A percentile compares a stretch with the other conserved stretches of the same genome.
These are phyloP conservation scores for Scaptomyza pallida DNA, from an alignment of 1,140 invertebrate genomes.

Conservation along the genomic window DNA sequence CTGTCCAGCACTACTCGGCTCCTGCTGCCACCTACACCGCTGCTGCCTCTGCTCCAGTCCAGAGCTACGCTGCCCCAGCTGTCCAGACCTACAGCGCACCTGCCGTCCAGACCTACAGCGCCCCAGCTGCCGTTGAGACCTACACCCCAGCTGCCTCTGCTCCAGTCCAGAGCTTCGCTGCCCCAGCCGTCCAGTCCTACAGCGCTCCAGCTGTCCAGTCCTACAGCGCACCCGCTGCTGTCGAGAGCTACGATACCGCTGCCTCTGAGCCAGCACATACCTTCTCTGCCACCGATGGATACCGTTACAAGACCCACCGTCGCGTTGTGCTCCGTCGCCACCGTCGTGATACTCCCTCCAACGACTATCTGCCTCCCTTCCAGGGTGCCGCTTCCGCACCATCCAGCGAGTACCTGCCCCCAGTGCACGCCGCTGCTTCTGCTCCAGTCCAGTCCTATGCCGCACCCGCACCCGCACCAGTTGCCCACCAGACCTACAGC, in stretches of 20 bases:
- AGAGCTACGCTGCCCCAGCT: slow-evolving; percentile 41
- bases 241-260: slow-evolving; percentile 49
- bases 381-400: slow-evolving; percentile 51
- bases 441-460: slow-evolving; percentile 29
- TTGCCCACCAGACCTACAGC: neutral
- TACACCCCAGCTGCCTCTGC: slow-evolving; percentile 44
- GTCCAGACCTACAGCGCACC: slow-evolving; percentile 16
- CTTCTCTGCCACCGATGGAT: slow-evolving; percentile 70
- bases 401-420: slow-evolving; percentile 73
- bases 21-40: slow-evolving; percentile 32
- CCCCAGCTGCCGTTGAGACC: slow-evolving; percentile 14
- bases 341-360: slow-evolving; percentile 74
- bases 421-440: slow-evolving; percentile 54
- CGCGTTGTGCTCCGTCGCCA: slow-evolving; percentile 63
- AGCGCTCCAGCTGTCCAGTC: slow-evolving; percentile 34
- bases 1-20: slow-evolving; percentile 2
- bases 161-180: slow-evolving; percentile 23
- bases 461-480: slow-evolving; percentile 12
- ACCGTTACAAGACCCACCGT: slow-evolving; percentile 76
- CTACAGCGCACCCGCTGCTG: slow-evolving; percentile 49
- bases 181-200: slow-evolving; percentile 24
- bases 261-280: slow-evolving; percentile 67
- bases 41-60: slow-evolving; percentile 53
- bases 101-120: slow-evolving; percentile 47
- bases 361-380: slow-evolving; percentile 71